Base-by-base conservation (phyloP, 2,797 vertebrate species). In the Lepilemur septentrionalis region DNA sequence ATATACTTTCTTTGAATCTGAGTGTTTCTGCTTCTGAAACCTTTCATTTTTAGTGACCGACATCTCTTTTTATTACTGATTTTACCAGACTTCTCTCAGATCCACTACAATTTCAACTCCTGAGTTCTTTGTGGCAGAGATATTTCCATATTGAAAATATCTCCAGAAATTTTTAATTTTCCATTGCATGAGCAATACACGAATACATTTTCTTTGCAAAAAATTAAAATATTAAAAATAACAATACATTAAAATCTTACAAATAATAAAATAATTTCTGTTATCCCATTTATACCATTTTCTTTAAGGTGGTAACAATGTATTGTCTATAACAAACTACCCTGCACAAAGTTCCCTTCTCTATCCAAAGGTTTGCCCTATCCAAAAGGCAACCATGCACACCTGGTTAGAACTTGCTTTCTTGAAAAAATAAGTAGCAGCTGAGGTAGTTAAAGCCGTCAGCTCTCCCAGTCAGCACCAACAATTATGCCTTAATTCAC, bases 1-100 rank as follows among this genome's bases (percentile, higher is more conserved):
- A 67, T 43, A 69, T 38, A 59, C n/a, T 81, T 93, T 87, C 85
- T 95, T 91, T 94, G 94, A 84, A 83, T 83, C 20, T 46, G n/a
- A 95, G 43, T 23, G 65, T 78, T 95, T 91, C 72, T 89, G 80
- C 70, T 89, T 72, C 72, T 73, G 35, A 92, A 86, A 73, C 48
- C 41, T 82, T 92, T 70, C 82, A 35, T 78, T 94, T 90, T 89
- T 81, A 72, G 95, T 3, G 28, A 70, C 10, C 61, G 59, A 30
- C n/a, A 28, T 91, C 72, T 92, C 79, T 93, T 94, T 69, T 72
- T 41, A 52, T 46, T 35, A 50, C 41, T 38, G 73, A 95, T 65
- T 95, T 96, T 86, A 83, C 28, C 22, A 94, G 91, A 69, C 43
- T 94, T 89, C 70, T 80, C 48, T 75, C 17, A 69, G 10, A 88